Base-by-base conservation (phyloP, 1,140 invertebrate species). In the Octopus sinensis region DNA sequence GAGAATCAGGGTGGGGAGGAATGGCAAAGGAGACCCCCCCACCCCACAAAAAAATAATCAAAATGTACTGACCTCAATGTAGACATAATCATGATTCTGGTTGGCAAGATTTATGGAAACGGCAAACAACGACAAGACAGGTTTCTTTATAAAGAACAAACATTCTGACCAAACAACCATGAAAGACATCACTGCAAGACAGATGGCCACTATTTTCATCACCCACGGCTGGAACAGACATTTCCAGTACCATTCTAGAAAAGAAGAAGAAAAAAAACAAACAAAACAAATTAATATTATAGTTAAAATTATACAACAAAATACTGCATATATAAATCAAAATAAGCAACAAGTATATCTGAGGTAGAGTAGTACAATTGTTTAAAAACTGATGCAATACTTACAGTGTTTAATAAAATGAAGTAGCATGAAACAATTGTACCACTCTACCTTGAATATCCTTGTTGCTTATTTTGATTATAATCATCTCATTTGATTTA, bases 151-250 rank as follows among this genome's bases (percentile, higher is more conserved):
- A 91, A 99, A 99, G 90, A 99, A 99, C 1, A 98, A 98, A 79
- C 98, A 94, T 92, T 99, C 98, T 7, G 97, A 99, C 98, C 98
- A 99, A 13, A 99, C 95, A 73, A 99, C 96, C 87, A 95, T 93
- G 51, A 95, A 91, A 0, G 97, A 98, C 88, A 99, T 92, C 53
- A 95, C 91, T 4, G 93, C 94, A 6, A 96, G 93, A 2, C 95
- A 85, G 76, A 97, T 90, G 9, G 96, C 95, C 77, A 95, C 86
- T 0, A 93, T 86, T 87, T 95, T 95, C 82, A 95, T 92, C 52
- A 95, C 93, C 86, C 96, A 95, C 79, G 93, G 93, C 84, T 94
- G 93, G 0, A 96, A 83, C 53, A 95, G 86, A 91, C 96, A 98
- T 88, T 96, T 95, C 96, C 96, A 98, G 89, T 97, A 98, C 97